phyloP scores from a whole-genome alignment of 2,797 vertebrate genomes.

The Todus mexicanus region DNA sequence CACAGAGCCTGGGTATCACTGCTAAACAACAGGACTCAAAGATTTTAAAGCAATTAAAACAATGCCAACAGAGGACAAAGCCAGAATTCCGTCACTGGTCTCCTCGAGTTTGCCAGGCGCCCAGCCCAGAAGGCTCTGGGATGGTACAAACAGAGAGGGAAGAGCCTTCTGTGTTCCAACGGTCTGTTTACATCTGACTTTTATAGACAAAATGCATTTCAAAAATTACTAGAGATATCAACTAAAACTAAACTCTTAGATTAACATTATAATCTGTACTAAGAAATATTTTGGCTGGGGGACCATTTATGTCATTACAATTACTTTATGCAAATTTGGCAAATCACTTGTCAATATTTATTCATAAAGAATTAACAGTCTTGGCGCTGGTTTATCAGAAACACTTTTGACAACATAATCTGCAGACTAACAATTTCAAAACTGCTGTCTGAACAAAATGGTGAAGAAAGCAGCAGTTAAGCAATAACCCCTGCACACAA shows the following conservation, averaged over 20 bases:
- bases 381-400: background rate
- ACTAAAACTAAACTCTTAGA: background rate
- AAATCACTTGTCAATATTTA: background rate
- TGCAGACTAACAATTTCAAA: background rate
- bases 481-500: background rate
- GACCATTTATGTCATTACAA: background rate
- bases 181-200: background rate
- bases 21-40: background rate
- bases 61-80: background rate
- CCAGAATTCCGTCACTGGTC: background rate
- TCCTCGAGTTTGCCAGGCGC: background rate
- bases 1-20: background rate
- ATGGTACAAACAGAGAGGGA: fast-evolving
- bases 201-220: background rate
- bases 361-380: too few relatives aligned
- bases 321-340: background rate
- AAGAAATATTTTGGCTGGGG: background rate
- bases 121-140: background rate
- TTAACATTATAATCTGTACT: background rate
- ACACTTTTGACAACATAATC: background rate
- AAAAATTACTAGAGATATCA: background rate
- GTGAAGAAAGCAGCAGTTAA: background rate
- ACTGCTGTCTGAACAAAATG: background rate
- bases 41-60: background rate
- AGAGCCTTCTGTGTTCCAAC: background rate